A percentile compares a stretch with the other conserved stretches of the same genome.
phyloP scores from a whole-genome alignment of 2,113 vertebrate genomes.

The Poeciliopsis retropinna region DNA sequence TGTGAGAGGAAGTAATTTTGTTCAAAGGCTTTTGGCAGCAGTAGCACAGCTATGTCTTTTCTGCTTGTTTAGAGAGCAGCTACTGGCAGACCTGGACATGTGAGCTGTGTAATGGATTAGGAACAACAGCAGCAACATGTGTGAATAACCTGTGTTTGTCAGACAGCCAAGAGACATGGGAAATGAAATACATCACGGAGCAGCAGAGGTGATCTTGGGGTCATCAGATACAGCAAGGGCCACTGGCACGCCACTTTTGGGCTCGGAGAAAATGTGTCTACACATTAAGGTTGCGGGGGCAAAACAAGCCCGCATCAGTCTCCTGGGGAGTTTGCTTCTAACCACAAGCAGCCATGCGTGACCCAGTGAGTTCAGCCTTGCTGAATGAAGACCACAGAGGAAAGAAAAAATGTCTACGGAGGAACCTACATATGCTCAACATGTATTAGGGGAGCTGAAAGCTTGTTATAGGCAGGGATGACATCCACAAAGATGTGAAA shows the following conservation, averaged over 20 bases:
- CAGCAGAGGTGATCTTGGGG: conserved; percentile 58
- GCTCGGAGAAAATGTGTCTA: conserved; percentile 68
- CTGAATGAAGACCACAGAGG: conserved; percentile 25
- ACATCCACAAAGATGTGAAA: neutral
- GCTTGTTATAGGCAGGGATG: neutral
- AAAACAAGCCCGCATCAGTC: conserved; percentile 58
- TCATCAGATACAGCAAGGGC: conserved; percentile 51
- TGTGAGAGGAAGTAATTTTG: conserved; percentile 94
- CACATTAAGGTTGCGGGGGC: conserved; percentile 54
- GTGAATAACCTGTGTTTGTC: conserved; percentile 65
- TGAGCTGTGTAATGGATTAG: conserved; percentile 75
- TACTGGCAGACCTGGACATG: conserved; percentile 79
- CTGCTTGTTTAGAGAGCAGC: conserved; percentile 83
- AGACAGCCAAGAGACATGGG: conserved; percentile 59
- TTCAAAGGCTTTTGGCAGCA: conserved; percentile 90
- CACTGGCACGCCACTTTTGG: conserved; percentile 55
- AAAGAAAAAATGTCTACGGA: conserved; percentile 14
- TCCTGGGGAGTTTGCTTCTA: conserved; percentile 50
- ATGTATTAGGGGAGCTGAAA: conserved; percentile 8
- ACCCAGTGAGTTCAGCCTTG: conserved; percentile 26
- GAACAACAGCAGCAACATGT: conserved; percentile 69
- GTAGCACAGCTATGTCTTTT: conserved; percentile 79
- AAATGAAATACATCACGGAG: conserved; percentile 65
- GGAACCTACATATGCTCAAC: conserved; percentile 12
- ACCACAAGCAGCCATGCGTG: conserved; percentile 57